Base-by-base conservation (phyloP, 2,888 invertebrate genomes). In the Eremobia ochroleuca region DNA sequence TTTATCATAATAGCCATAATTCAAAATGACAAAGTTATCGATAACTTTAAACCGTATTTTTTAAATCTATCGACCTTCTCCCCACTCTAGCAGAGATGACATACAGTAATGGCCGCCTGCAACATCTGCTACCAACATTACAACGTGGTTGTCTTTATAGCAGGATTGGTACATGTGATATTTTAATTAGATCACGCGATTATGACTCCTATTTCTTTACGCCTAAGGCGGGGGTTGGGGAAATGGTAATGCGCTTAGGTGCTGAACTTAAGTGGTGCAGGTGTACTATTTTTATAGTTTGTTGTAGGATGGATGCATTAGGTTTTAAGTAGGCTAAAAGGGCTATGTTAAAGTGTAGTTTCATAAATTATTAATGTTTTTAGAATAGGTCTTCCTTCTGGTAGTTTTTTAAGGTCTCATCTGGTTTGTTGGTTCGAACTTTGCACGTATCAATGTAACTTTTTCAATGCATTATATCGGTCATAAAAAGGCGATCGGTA, bases 71-170 rank as follows among this genome's bases (percentile, higher is more conserved):
- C 68, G 72, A 83, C 74, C 2, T 28, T 34, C 46, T 74, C 89
- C 76, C 94, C 82, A 61, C 94, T 68, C 93, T 94, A 91, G 87
- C 89, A 87, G 90, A 94, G 94, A 95, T 96, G 96, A 96, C 95
- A 93, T 95, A 96, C 95, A 94, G 96, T 96, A 96, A 96, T 96
- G 94, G 95, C 87, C 90, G 92, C 91, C 91, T 92, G 87, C 92
- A 91, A 93, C 96, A 95, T 95, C 95, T 96, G 96, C 90, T 92
- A 89, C 94, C 93, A 92, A 90, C 94, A 95, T 95, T 95, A 95
- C 93, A 90, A 85, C 85, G 90, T 91, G 91, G 91, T 90, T 92
- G 90, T 92, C 93, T 94, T 92, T 88, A 90, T 85, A 89, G 91
- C 90, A 85, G 90, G 89, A 89, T 91, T 87, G 83, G 85, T 87